A percentile compares a stretch with the other conserved stretches of the same genome.
These are phyloP conservation scores for Psephotus haematonotus DNA, from an alignment of 2,113 vertebrate genomes.

Conservation along the genomic window DNA sequence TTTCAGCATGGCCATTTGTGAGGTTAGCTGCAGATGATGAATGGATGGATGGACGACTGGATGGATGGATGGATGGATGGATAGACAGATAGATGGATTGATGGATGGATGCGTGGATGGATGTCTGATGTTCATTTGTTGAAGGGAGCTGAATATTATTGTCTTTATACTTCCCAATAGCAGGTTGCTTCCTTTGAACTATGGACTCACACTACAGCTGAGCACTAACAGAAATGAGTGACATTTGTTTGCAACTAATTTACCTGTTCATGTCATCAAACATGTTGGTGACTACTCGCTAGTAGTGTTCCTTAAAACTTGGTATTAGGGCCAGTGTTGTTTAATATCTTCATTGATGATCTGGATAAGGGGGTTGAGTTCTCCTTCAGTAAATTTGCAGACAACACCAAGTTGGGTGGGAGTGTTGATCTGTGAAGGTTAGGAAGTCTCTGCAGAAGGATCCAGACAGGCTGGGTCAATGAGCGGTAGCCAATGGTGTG, in stretches of 20 bases:
- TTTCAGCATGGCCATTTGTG: background rate
- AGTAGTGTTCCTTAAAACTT: too few species aligned
- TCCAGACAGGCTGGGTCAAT: too few species aligned
- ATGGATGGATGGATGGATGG: background rate
- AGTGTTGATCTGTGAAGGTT: too few species aligned
- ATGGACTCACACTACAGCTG: rapidly evolving
- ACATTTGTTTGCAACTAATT: background rate
- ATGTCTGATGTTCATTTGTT: background rate
- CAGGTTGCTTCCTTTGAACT: background rate
- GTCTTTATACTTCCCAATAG: background rate
- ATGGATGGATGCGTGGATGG: background rate
- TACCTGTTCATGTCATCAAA: background rate
- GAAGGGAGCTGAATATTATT: background rate
- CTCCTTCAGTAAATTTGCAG: too few species aligned
- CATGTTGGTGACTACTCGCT: too few species aligned
- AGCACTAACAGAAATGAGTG: background rate
- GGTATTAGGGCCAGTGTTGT: too few species aligned
- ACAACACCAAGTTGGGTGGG: too few species aligned
- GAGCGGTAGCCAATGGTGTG: too few species aligned
- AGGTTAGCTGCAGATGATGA: background rate
- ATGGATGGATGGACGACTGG: too few species aligned
- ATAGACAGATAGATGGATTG: background rate
- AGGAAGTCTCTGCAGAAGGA: too few species aligned
- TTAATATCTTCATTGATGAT: too few species aligned
- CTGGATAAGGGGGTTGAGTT: too few species aligned